These are phyloP conservation scores for Biston stratarius DNA, from an alignment of 2,888 invertebrate species.

Conservation along the genomic window DNA sequence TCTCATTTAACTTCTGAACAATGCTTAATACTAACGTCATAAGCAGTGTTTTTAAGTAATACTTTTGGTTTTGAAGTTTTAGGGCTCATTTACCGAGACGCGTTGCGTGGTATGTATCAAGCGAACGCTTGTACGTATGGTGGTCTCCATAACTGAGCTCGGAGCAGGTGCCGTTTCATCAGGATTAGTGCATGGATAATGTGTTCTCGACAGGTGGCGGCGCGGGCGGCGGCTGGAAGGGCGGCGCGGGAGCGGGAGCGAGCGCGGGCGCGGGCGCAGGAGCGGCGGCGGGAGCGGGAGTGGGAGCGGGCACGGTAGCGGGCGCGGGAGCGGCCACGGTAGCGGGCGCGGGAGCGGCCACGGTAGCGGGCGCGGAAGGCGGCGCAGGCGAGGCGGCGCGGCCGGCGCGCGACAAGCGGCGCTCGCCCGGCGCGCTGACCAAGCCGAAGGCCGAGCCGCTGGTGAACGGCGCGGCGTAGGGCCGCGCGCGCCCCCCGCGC, in stretches of 20 bases:
- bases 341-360: slow-evolving; percentile 49
- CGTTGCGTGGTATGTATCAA: too few relatives aligned
- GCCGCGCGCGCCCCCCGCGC: slow-evolving; percentile 43
- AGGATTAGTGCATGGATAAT: background rate
- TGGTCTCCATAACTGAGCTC: too few relatives aligned
- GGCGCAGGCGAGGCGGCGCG: slow-evolving; percentile 26
- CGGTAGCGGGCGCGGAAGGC: slow-evolving; percentile 41
- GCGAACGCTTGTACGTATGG: too few relatives aligned
- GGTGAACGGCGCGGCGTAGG: slow-evolving; percentile 89
- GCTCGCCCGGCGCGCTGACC: slow-evolving; percentile 67
- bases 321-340: slow-evolving; percentile 63
- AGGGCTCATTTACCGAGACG: too few relatives aligned
- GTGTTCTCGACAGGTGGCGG: slow-evolving; percentile 9
- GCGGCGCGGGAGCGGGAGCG: slow-evolving; percentile 50
- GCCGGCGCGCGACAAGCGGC: slow-evolving; percentile 57
- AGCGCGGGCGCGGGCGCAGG: slow-evolving; percentile 31
- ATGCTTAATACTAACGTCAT: too few relatives aligned
- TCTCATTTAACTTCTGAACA: too few relatives aligned
- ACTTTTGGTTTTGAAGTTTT: too few relatives aligned
- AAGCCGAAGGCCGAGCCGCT: slow-evolving; percentile 87
- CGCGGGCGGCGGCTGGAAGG: slow-evolving; percentile 27
- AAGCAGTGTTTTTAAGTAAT: too few relatives aligned
- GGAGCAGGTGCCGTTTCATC: background rate
- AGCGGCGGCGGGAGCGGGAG: slow-evolving; percentile 34
- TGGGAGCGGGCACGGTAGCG: slow-evolving; percentile 26